phyloP scores from a whole-genome alignment of 2,113 vertebrate species.

The Cinclus cinclus region DNA sequence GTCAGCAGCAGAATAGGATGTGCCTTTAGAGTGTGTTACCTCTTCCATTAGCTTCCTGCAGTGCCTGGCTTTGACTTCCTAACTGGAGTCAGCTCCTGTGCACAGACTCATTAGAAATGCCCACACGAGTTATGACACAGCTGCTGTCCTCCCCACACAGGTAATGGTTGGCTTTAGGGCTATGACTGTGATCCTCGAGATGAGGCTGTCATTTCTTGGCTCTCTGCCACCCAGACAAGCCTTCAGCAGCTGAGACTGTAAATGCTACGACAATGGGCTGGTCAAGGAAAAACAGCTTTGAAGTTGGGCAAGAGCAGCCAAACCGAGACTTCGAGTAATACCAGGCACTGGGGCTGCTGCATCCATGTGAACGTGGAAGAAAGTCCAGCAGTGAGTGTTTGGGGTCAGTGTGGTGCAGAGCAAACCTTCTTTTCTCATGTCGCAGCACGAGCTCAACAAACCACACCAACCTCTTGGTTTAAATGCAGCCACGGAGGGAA shows the following conservation, averaged over 20 bases:
- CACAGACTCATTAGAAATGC: neutral
- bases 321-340: constrained; percentile 31
- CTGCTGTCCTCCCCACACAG: neutral
- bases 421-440: neutral
- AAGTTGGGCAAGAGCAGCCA: constrained; percentile 27
- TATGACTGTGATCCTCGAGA: neutral
- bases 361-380: neutral
- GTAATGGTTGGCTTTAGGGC: neutral
- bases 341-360: neutral
- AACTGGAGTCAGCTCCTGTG: neutral
- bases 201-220: constrained; percentile 43
- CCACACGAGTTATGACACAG: constrained; percentile 14
- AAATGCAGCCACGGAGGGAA: neutral
- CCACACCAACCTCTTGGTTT: neutral
- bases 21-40: neutral
- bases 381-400: neutral
- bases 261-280: neutral
- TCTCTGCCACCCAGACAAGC: constrained; percentile 31
- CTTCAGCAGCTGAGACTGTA: neutral
- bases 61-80: neutral
- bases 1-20: neutral
- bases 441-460: neutral
- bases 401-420: neutral
- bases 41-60: neutral
- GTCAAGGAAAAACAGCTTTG: constrained; percentile 10